phyloP scores from a whole-genome alignment of 2,888 invertebrate species.

The Stenichneumon culpator region DNA sequence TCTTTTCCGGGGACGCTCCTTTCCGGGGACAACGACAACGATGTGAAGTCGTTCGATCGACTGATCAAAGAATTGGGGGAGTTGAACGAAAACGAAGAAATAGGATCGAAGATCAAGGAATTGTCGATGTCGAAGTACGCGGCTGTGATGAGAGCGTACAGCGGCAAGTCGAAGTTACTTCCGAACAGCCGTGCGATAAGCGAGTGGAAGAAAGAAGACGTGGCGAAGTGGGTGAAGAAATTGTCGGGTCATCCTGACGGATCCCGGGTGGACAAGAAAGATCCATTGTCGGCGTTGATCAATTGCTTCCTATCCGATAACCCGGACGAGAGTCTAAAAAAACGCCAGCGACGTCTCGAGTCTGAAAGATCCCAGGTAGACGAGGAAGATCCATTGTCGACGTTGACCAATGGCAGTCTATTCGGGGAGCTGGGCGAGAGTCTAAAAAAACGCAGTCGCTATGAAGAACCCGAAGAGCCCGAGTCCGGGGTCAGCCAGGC shows the following conservation, averaged over 20 bases:
- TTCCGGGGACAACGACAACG: constrained; percentile 2
- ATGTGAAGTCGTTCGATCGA: background rate
- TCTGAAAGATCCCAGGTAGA: background rate
- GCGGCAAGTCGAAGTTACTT: background rate
- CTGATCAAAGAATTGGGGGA: constrained; percentile 15
- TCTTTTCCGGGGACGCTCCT: background rate
- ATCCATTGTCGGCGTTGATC: background rate
- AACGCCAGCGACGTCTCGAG: background rate
- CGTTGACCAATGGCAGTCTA: background rate
- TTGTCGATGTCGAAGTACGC: constrained; percentile 1
- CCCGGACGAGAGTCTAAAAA: background rate
- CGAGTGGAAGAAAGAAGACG: background rate
- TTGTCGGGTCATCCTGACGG: background rate
- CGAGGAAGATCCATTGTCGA: background rate
- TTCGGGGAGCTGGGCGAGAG: background rate
- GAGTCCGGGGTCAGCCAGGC: background rate
- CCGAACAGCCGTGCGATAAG: background rate
- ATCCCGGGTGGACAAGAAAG: background rate
- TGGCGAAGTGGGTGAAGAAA: background rate
- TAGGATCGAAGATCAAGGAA: background rate
- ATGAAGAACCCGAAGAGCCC: background rate
- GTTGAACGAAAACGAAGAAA: background rate
- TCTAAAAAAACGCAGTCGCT: background rate
- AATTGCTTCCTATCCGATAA: background rate
- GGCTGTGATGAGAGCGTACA: constrained; percentile 11